Evolutionary conservation across 2,888 invertebrate species (phyloP).

Genomic region (Scotopteryx bipunctaria): DNA sequence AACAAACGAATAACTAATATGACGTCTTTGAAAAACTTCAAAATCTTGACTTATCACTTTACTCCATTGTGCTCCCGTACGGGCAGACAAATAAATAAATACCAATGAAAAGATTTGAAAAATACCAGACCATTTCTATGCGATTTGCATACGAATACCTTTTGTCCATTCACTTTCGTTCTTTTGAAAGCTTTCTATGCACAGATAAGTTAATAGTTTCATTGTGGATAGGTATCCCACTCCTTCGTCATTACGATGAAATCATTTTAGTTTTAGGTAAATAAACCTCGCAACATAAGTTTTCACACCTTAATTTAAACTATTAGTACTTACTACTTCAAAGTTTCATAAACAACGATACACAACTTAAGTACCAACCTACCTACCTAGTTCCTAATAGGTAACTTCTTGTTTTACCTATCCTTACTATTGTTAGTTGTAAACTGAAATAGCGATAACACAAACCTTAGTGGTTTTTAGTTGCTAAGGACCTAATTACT

Average conservation of each 20-base stretch:
- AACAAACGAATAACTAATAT: neutral
- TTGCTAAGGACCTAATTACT: no score
- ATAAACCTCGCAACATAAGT: no score
- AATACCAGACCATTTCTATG: conserved; percentile 49
- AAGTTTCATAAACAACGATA: no score
- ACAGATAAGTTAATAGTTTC: conserved; percentile 1
- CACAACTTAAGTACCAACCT: no score
- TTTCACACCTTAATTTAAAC: no score
- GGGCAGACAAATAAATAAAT: conserved; percentile 44
- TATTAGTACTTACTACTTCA: no score
- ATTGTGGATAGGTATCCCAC: neutral
- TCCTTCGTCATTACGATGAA: neutral
- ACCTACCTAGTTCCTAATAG: no score
- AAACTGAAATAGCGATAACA: no score
- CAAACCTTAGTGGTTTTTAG: no score
- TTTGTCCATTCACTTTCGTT: conserved; percentile 58
- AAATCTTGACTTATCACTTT: conserved; percentile 13
- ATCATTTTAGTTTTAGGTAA: neutral
- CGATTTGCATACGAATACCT: conserved; percentile 61
- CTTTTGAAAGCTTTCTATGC: conserved; percentile 43
- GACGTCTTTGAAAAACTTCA: neutral
- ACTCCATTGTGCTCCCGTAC: conserved; percentile 24
- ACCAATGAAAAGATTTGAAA: conserved; percentile 49
- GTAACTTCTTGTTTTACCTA: no score
- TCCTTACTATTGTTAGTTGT: no score